Percentiles rank a stretch among this genome's conserved stretches.
phyloP scores from a whole-genome alignment of 1,140 invertebrate genomes.

The Drosophila leontia region DNA sequence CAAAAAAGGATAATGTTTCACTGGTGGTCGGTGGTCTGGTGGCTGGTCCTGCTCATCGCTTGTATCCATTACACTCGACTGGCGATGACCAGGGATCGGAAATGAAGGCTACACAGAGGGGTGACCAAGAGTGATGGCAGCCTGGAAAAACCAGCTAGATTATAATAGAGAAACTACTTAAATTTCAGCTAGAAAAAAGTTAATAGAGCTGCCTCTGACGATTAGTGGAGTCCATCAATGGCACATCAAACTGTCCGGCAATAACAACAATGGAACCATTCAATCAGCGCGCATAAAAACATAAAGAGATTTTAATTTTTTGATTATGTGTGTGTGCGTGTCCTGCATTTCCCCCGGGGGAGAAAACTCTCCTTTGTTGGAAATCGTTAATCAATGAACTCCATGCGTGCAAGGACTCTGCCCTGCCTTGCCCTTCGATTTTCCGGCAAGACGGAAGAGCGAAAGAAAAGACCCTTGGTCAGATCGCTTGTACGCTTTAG shows the following conservation, averaged over 20 bases:
- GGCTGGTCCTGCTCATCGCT: slow-evolving; percentile 36
- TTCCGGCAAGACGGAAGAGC: slow-evolving; percentile 9
- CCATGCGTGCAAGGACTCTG: slow-evolving; percentile 46
- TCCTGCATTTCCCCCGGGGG: slow-evolving; percentile 45
- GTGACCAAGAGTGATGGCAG: slow-evolving; percentile 9
- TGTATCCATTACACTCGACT: slow-evolving; percentile 82
- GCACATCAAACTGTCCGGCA: slow-evolving; percentile 79
- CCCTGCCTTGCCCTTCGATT: slow-evolving; percentile 14
- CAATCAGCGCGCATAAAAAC: slow-evolving; percentile 81
- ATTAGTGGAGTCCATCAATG: slow-evolving; percentile 79
- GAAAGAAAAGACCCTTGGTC: slow-evolving; percentile 61
- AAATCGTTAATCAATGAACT: slow-evolving; percentile 84
- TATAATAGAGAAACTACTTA: background rate
- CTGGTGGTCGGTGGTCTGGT: slow-evolving; percentile 26
- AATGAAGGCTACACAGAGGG: slow-evolving; percentile 11
- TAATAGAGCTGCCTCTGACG: background rate
- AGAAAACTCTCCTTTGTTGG: slow-evolving; percentile 55
- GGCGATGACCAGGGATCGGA: slow-evolving; percentile 58
- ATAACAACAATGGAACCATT: slow-evolving; percentile 83
- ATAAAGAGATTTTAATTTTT: slow-evolving; percentile 85
- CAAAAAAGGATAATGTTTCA: slow-evolving; percentile 73
- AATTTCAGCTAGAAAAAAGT: background rate
- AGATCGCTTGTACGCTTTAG: slow-evolving; percentile 78
- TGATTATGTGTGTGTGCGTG: slow-evolving; percentile 71
- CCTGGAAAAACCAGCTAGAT: background rate